These are phyloP conservation scores for Phrynosoma platyrhinos DNA, from an alignment of 2,113 vertebrate genomes.

Conservation along the genomic window DNA sequence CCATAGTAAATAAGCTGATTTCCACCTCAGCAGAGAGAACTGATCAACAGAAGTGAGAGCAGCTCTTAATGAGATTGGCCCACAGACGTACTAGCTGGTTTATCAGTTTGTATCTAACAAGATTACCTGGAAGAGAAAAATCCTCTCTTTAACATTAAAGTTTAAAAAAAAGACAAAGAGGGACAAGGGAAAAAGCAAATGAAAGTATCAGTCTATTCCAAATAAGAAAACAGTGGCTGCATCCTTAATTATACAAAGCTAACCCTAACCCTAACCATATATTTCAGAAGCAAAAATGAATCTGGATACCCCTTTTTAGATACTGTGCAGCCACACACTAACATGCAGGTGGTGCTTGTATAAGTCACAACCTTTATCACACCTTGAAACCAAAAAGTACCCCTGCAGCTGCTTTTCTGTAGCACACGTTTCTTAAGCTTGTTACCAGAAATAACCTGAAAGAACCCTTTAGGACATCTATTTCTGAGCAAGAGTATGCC, in stretches of 20 bases:
- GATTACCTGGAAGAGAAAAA: constrained; percentile 20
- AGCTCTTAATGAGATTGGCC: constrained; percentile 18
- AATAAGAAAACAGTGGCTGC: neutral
- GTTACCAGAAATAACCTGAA: no score
- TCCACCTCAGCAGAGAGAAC: neutral
- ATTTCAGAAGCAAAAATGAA: neutral
- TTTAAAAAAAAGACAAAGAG: neutral
- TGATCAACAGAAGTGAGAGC: constrained; percentile 2
- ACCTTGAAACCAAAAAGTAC: neutral
- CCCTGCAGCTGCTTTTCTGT: neutral
- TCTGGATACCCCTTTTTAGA: neutral
- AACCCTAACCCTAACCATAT: neutral
- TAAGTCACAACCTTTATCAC: neutral
- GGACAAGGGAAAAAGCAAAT: neutral
- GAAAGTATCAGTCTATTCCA: neutral
- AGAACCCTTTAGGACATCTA: no score
- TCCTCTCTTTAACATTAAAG: neutral
- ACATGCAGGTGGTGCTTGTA: neutral
- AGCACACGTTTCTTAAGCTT: no score
- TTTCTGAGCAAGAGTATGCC: no score
- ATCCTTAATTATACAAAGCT: neutral
- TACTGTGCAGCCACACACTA: neutral
- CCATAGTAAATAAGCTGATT: neutral
- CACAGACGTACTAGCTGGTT: neutral
- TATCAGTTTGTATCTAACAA: neutral